phyloP scores from a whole-genome alignment of 2,113 vertebrate genomes.

The Chelonoidis abingdonii region DNA sequence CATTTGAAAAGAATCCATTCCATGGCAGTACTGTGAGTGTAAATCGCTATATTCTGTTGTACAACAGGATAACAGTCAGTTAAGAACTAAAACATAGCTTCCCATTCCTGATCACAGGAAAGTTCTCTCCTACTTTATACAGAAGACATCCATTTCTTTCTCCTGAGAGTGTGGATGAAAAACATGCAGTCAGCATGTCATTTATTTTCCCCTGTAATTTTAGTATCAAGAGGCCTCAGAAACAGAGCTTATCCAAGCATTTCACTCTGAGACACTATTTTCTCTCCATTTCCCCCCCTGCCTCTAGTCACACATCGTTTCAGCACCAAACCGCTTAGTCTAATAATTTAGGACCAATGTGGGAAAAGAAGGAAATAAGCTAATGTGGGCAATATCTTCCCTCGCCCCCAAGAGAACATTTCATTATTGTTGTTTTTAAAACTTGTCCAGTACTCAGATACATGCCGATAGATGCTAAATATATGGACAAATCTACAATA shows the following conservation, averaged over 20 bases:
- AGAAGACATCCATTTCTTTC: background rate
- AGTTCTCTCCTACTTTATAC: constrained; percentile 9
- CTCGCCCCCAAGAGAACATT: background rate
- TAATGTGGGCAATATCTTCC: constrained; percentile 22
- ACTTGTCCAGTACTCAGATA: background rate
- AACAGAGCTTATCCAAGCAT: background rate
- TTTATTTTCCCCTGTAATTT: constrained; percentile 41
- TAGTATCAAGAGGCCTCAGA: constrained; percentile 1
- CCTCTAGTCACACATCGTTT: background rate
- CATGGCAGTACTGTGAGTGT: constrained; percentile 65
- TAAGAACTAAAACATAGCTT: constrained; percentile 26
- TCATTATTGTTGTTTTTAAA: background rate
- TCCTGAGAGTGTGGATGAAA: background rate
- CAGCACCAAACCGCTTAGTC: background rate
- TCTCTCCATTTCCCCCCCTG: background rate
- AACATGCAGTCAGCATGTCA: background rate
- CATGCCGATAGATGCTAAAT: constrained; percentile 19
- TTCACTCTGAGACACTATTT: constrained; percentile 18
- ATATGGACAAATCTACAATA: constrained; percentile 20
- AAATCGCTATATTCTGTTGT: constrained; percentile 6
- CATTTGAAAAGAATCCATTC: constrained; percentile 62
- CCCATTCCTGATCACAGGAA: background rate
- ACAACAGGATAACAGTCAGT: background rate
- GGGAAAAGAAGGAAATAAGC: constrained; percentile 11
- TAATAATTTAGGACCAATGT: constrained; percentile 28